phyloP scores from a whole-genome alignment of 2,888 invertebrate species.

The Chromoteleia sp. region DNA sequence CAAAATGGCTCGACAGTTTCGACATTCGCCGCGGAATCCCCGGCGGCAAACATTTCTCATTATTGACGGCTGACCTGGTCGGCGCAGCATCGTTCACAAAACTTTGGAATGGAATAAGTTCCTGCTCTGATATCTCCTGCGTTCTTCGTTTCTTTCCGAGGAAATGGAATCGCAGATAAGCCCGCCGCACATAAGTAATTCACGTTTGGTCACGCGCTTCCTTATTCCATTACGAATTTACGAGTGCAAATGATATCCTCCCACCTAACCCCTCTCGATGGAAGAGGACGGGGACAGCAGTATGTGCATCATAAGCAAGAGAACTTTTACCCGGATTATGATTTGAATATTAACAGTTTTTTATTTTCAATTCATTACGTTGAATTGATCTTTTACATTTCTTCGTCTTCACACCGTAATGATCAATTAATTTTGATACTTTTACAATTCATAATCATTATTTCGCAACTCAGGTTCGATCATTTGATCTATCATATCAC shows the following conservation, averaged over 20 bases:
- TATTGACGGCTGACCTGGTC: slow-evolving; percentile 79
- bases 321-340: no score
- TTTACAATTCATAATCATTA: no score
- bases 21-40: slow-evolving; percentile 71
- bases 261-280: background rate
- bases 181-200: slow-evolving; percentile 62
- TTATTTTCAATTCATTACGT: no score
- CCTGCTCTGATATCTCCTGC: slow-evolving; percentile 60
- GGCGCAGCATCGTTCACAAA: slow-evolving; percentile 71
- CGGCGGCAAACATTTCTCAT: slow-evolving; percentile 79
- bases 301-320: no score
- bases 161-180: slow-evolving; percentile 69
- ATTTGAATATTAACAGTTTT: no score
- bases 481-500: no score
- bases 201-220: slow-evolving; percentile 65
- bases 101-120: slow-evolving; percentile 79
- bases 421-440: no score
- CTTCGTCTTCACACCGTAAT: no score
- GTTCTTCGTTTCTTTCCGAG: slow-evolving; percentile 48
- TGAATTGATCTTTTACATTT: no score
- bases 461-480: no score
- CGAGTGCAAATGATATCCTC: slow-evolving; percentile 38
- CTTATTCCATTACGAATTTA: slow-evolving; percentile 67
- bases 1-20: slow-evolving; percentile 67
- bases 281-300: no score